Percentiles rank a stretch among this genome's conserved stretches.
These are phyloP conservation scores for Nemotelus pantherinus DNA, from an alignment of 2,888 invertebrate species.

Conservation along the genomic window DNA sequence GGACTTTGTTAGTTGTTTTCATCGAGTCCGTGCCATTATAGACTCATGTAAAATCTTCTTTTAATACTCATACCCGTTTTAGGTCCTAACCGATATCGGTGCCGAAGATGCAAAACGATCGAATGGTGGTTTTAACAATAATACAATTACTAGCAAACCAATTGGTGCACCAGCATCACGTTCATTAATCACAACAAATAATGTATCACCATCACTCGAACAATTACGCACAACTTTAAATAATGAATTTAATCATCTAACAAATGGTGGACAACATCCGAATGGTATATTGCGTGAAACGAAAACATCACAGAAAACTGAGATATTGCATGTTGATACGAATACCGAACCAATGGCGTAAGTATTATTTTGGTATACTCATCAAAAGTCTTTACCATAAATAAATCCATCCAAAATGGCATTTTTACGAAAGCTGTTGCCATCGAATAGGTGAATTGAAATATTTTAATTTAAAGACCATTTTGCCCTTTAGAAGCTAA, in stretches of 20 bases:
- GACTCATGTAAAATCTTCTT: too few species aligned
- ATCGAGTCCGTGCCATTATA: too few species aligned
- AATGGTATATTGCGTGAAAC: conserved; percentile 65
- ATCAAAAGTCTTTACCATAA: not conserved
- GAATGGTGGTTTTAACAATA: not conserved
- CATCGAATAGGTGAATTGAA: too few species aligned
- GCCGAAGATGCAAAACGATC: conserved; percentile 56
- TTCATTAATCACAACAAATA: conserved; percentile 73
- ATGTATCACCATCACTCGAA: conserved; percentile 61
- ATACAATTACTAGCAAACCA: conserved; percentile 67
- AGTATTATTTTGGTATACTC: conserved; percentile 64
- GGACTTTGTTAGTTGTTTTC: too few species aligned
- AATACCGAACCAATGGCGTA: conserved; percentile 87
- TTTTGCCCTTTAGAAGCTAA: too few species aligned
- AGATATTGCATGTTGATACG: conserved; percentile 82
- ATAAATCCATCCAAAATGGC: too few species aligned
- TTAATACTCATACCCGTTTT: not conserved
- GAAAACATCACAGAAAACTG: conserved; percentile 73
- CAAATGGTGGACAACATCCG: conserved; percentile 65
- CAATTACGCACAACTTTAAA: conserved; percentile 63
- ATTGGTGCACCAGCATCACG: conserved; percentile 82
- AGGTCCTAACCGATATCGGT: conserved; percentile 65
- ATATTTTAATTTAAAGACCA: too few species aligned
- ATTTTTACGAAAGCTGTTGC: too few species aligned
- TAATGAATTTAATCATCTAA: conserved; percentile 62